Percentiles rank a stretch among this genome's conserved stretches.
Evolutionary conservation across 2,797 vertebrate species (phyloP).

Genomic region (Coregonus suidteri): DNA sequence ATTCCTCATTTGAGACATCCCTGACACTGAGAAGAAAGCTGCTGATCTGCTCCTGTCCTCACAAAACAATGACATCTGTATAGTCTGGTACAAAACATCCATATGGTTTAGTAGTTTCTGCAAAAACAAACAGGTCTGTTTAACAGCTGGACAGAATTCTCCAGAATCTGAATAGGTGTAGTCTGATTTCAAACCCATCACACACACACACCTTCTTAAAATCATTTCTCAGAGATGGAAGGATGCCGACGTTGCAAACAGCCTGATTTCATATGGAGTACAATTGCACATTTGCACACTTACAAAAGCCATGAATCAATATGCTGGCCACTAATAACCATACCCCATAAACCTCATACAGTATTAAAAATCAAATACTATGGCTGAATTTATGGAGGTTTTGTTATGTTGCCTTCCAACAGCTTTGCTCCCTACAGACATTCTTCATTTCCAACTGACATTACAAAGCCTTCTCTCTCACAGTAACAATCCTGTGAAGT

Average conservation of each 20-base stretch:
- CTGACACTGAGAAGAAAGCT: background rate
- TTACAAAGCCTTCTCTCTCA: conserved; percentile 30
- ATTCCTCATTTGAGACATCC: background rate
- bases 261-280: background rate
- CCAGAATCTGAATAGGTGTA: background rate
- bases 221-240: too few relatives aligned
- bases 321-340: background rate
- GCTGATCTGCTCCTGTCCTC: background rate
- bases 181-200: too few relatives aligned
- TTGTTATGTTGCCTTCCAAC: conserved; percentile 21
- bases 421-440: conserved; percentile 32
- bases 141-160: background rate
- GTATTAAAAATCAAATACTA: conserved; percentile 38
- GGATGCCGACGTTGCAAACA: background rate
- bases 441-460: conserved; percentile 45
- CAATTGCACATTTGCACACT: conserved; percentile 2
- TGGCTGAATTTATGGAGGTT: conserved; percentile 30
- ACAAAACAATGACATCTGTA: background rate
- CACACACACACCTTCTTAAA: too few relatives aligned
- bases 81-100: background rate
- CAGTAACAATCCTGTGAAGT: too few relatives aligned
- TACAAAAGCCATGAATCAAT: background rate
- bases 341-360: background rate
- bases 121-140: background rate
- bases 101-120: background rate